Base-by-base conservation (phyloP, 2,113 vertebrate genomes). In the Varanus salvator region DNA sequence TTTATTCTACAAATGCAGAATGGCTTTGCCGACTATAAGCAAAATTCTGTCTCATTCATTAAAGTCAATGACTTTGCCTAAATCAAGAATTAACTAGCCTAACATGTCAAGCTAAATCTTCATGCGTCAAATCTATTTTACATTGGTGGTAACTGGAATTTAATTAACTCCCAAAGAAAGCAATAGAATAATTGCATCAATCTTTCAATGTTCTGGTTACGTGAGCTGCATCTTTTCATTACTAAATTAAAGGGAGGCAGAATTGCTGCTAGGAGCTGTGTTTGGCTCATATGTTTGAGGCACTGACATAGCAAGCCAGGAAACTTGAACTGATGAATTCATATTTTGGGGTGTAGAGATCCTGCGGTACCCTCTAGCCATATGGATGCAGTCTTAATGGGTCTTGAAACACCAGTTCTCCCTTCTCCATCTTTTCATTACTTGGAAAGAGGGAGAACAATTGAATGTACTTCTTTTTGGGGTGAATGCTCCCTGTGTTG, bases 161-260 rank as follows among this genome's bases (percentile, higher is more conserved):
- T 90, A 90, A 90, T 90, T 90, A 85, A 69, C 9, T 84, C 75
- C 25, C 64, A 80, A 80, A 85, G 88, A 90, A 90, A 90, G 48
- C 75, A 85, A 78, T 78, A 80, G 76, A 85, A 90, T 90, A 90
- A 90, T 85, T 85, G 83, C 50, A 85, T 85, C 74, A 85, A 57
- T 85, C 83, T 85, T 90, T 85, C 66, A 77, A 52, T 90, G 60
- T 85, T 57, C 83, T 80, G 19, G 66, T 50, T 69, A 85, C 75
- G 50, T 80, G 88, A 85, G 60, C 88, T 71, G 83, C 64, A 90
- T 85, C 74, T 78, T 85, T 85, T 29, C 71, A 50, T 75, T 19
- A 48, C 27, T 85, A 54, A 38, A 44, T 75, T 25, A 57, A 85
- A 77, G 74, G 23, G 48, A 48, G 8, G 3, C 15, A 60, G 29